These are phyloP conservation scores for Ibidorhyncha struthersii DNA, from an alignment of 2,113 vertebrate genomes.

Conservation along the genomic window DNA sequence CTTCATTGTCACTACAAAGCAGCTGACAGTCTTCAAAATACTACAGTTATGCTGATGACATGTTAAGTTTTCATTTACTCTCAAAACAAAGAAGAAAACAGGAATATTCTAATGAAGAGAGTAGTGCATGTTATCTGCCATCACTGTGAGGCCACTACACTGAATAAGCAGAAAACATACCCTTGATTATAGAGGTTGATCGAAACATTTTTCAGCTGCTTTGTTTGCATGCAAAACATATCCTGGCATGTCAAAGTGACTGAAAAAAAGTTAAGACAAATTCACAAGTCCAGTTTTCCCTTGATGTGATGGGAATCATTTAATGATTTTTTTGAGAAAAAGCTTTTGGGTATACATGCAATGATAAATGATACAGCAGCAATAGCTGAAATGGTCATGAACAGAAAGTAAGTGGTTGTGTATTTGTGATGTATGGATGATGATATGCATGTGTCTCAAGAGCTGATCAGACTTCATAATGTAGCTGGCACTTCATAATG, in stretches of 20 bases:
- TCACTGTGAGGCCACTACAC: neutral
- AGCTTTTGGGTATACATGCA: neutral
- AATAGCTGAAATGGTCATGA: neutral
- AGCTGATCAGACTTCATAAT: conserved; percentile 26
- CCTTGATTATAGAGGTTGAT: neutral
- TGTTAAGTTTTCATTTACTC: neutral
- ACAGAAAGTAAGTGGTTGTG: neutral
- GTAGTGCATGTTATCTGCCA: neutral
- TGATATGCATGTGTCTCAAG: neutral
- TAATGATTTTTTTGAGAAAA: neutral
- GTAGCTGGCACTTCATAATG: neutral
- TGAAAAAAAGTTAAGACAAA: neutral
- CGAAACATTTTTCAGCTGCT: neutral
- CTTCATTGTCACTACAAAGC: neutral
- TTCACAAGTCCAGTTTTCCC: neutral
- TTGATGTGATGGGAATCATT: neutral
- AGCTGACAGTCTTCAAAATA: neutral
- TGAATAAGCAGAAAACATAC: neutral
- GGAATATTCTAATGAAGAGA: neutral
- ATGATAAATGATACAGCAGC: neutral
- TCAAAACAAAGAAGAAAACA: neutral
- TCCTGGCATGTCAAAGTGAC: neutral
- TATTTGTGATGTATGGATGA: neutral
- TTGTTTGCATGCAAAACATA: neutral
- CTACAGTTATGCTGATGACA: neutral